Percentiles rank a stretch among this genome's conserved stretches.
These are phyloP conservation scores for Rhineura floridana DNA, from an alignment of 2,113 vertebrate species.

Conservation along the genomic window DNA sequence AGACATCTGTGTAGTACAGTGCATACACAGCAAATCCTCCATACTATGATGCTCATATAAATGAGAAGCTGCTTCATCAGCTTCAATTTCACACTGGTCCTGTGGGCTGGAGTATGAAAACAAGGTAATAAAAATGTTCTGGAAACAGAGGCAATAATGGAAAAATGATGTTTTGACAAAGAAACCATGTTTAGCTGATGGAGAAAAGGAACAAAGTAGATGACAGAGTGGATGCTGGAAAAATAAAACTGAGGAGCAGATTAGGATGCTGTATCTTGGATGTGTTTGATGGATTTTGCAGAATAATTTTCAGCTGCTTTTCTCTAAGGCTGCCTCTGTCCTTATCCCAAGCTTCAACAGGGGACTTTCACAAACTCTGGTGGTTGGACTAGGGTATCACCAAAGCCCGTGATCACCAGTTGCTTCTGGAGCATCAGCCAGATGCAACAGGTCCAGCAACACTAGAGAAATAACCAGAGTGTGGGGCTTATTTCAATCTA, in stretches of 20 bases:
- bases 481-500: neutral
- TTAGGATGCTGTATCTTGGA: conserved; percentile 16
- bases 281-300: neutral
- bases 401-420: neutral
- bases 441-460: neutral
- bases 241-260: conserved; percentile 56
- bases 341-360: neutral
- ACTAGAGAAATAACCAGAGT: neutral
- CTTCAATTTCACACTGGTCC: neutral
- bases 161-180: conserved; percentile 69
- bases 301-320: conserved; percentile 43
- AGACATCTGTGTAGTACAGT: neutral
- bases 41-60: neutral
- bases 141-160: conserved; percentile 57
- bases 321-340: neutral
- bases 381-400: neutral
- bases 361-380: neutral
- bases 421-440: neutral
- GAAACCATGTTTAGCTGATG: conserved; percentile 51
- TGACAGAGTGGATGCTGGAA: conserved; percentile 60
- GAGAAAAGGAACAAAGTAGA: conserved; percentile 31
- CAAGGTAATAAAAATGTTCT: conserved; percentile 42
- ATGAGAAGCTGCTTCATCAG: neutral
- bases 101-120: conserved; percentile 37
- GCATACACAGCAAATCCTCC: neutral